phyloP scores from a whole-genome alignment of 2,888 invertebrate species.

The Dione vanillae region DNA sequence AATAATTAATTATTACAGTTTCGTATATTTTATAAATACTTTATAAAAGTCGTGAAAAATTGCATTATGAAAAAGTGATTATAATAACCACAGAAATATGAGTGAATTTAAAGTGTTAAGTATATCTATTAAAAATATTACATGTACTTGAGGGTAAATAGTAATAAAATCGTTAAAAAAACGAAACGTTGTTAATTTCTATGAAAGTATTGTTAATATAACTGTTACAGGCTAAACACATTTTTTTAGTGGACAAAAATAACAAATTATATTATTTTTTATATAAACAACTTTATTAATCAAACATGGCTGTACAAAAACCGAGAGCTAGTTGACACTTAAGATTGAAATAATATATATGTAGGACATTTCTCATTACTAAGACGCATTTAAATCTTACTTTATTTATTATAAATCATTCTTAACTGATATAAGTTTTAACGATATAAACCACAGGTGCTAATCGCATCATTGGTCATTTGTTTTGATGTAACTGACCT shows the following conservation, averaged over 20 bases:
- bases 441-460: background rate
- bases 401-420: background rate
- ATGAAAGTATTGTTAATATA: no score
- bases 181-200: no score
- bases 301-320: no score
- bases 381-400: no score
- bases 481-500: slow-evolving; percentile 32
- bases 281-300: no score
- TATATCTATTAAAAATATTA: background rate
- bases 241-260: no score
- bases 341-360: no score
- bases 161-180: no score
- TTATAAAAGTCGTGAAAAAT: background rate
- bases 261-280: no score
- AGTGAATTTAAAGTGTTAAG: background rate
- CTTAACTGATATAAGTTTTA: background rate
- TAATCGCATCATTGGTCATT: slow-evolving; percentile 18
- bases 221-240: no score
- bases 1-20: background rate
- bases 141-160: background rate
- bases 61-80: background rate
- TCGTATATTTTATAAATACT: background rate
- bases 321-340: no score
- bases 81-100: background rate
- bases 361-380: no score